Conservation (phyloP, 1,140 invertebrate genomes). For the Cyphomyrmex costatus region DNA sequence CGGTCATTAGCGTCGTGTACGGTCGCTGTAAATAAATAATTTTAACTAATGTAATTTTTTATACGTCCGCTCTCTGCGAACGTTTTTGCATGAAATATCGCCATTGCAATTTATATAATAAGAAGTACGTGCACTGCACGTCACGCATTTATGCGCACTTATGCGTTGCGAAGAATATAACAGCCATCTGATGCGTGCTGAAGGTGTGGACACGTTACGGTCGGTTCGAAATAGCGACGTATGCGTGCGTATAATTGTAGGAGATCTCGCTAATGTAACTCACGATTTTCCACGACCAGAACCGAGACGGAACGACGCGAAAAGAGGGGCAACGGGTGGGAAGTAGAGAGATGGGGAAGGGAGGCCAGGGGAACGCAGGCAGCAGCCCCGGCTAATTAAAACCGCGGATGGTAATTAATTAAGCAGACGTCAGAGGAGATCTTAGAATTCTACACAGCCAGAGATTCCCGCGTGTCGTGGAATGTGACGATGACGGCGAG, state of each 20-base stretch:
- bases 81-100: constrained; percentile 16
- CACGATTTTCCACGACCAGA: constrained; percentile 71
- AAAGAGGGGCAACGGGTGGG: constrained; percentile 33
- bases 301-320: constrained; percentile 61
- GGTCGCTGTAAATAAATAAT: background rate
- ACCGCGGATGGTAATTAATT: constrained; percentile 87
- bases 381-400: constrained; percentile 85
- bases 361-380: constrained; percentile 62
- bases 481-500: constrained; percentile 63
- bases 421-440: constrained; percentile 85
- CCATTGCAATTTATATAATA: background rate
- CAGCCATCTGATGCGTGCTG: constrained; percentile 62
- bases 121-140: constrained; percentile 22
- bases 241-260: constrained; percentile 39
- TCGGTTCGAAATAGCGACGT: constrained; percentile 28
- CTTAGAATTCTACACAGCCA: constrained; percentile 83
- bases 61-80: background rate
- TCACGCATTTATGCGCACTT: constrained; percentile 59
- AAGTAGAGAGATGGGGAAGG: constrained; percentile 1
- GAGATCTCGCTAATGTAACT: constrained; percentile 55
- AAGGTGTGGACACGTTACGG: constrained; percentile 71
- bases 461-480: constrained; percentile 80
- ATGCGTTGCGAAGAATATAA: constrained; percentile 57
- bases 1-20: background rate
- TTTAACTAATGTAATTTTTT: constrained; percentile 15